phyloP scores from a whole-genome alignment of 2,888 invertebrate genomes.

The Drosophila sordidapex region DNA sequence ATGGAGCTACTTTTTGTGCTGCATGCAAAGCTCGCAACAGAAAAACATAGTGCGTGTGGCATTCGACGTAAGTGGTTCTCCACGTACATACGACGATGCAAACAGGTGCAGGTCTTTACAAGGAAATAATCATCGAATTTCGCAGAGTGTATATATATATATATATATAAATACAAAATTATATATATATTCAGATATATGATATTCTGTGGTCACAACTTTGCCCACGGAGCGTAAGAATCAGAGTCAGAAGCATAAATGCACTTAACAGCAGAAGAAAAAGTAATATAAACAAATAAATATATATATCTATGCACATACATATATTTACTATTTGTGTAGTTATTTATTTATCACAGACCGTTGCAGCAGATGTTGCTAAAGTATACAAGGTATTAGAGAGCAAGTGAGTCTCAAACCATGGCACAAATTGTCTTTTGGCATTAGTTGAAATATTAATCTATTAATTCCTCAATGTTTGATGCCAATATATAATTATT shows the following conservation, averaged over 20 bases:
- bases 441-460: not conserved
- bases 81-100: conserved; percentile 56
- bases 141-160: no score
- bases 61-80: conserved; percentile 1
- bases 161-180: not conserved
- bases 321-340: not conserved
- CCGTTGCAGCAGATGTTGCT: conserved; percentile 6
- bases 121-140: no score
- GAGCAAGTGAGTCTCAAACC: not conserved
- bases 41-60: conserved; percentile 49
- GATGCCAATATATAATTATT: not conserved
- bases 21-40: conserved; percentile 18
- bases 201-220: conserved; percentile 50
- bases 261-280: conserved; percentile 61
- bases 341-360: conserved; percentile 57
- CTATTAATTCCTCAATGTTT: not conserved
- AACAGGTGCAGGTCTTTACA: conserved; percentile 62
- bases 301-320: not conserved
- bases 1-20: not conserved
- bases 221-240: conserved; percentile 28
- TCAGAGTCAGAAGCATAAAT: conserved; percentile 60
- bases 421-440: not conserved
- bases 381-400: conserved; percentile 7
- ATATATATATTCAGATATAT: conserved; percentile 1
- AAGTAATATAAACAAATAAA: conserved; percentile 49